These are phyloP conservation scores for Himalopsyche phryganea DNA, from an alignment of 1,140 invertebrate species.

Conservation along the genomic window DNA sequence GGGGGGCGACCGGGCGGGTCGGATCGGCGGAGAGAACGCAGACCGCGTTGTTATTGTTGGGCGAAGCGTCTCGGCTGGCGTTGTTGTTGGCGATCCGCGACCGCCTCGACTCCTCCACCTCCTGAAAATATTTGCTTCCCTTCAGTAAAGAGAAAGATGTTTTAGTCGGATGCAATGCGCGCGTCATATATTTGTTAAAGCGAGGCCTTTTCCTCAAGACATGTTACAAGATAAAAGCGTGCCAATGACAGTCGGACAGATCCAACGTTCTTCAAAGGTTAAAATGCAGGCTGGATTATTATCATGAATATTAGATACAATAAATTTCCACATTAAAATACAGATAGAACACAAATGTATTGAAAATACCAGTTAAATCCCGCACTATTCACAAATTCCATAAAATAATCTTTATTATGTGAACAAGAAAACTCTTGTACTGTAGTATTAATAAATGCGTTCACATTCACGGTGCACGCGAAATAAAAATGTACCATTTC, in stretches of 20 bases:
- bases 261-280: too few species aligned
- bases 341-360: too few species aligned
- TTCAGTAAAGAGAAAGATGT: not conserved
- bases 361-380: too few species aligned
- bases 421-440: too few species aligned
- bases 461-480: too few species aligned
- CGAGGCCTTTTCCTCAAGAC: not conserved
- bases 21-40: slow-evolving; percentile 2
- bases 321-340: too few species aligned
- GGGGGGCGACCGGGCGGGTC: not conserved
- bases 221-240: not conserved
- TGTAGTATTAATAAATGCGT: too few species aligned
- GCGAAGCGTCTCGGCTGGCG: slow-evolving; percentile 21
- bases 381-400: too few species aligned
- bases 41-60: slow-evolving; percentile 22
- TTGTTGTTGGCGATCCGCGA: not conserved
- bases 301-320: too few species aligned
- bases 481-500: too few species aligned
- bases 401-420: too few species aligned
- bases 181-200: not conserved
- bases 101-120: slow-evolving; percentile 17
- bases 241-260: not conserved
- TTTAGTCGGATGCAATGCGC: not conserved
- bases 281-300: too few species aligned
- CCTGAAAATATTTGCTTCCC: slow-evolving; percentile 12